phyloP scores from a whole-genome alignment of 2,113 vertebrate species.

The Ageneiosus marmoratus region DNA sequence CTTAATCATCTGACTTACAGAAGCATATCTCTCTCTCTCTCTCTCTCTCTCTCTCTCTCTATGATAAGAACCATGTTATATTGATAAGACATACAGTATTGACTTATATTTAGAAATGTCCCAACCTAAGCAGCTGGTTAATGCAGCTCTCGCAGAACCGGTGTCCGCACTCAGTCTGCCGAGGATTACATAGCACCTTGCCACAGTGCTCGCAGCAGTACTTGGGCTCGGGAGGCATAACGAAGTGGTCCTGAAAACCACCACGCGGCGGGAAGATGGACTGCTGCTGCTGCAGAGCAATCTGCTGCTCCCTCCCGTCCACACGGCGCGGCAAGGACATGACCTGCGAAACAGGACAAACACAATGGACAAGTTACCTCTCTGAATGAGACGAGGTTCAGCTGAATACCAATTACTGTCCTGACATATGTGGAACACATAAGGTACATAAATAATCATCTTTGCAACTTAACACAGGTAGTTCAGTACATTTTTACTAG shows the following conservation, averaged over 20 bases:
- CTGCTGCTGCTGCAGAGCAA: conserved; percentile 68
- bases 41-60: background rate
- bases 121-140: conserved; percentile 71
- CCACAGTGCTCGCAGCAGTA: conserved; percentile 93
- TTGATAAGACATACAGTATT: background rate
- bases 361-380: background rate
- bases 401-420: background rate
- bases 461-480: too few relatives aligned
- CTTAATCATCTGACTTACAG: too few relatives aligned
- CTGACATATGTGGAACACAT: background rate
- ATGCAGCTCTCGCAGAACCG: conserved; percentile 96
- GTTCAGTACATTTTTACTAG: background rate
- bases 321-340: conserved; percentile 76
- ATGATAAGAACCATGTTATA: background rate
- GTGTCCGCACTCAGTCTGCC: conserved; percentile 95
- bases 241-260: conserved; percentile 90
- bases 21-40: too few relatives aligned
- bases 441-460: background rate
- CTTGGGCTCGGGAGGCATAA: conserved; percentile 87
- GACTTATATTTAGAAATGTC: background rate
- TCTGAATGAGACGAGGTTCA: background rate
- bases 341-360: conserved; percentile 64
- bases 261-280: conserved; percentile 80
- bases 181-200: conserved; percentile 89
- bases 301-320: conserved; percentile 75